These are phyloP conservation scores for Pipistrellus nathusii DNA, from an alignment of 2,797 vertebrate genomes.

Conservation along the genomic window DNA sequence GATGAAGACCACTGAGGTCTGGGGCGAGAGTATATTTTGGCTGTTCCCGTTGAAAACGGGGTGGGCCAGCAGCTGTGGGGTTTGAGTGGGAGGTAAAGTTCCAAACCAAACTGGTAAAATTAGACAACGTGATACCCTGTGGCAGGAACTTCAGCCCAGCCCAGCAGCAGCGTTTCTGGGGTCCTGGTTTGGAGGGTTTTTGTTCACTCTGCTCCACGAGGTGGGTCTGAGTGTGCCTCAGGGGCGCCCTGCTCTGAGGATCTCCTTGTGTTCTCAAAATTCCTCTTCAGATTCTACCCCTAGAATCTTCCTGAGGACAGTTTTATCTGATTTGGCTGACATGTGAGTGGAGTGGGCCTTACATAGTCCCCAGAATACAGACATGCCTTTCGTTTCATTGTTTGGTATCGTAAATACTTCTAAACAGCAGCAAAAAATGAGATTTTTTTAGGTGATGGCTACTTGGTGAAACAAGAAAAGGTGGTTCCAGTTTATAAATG, in stretches of 20 bases:
- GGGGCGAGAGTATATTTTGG: background rate
- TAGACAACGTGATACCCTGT: background rate
- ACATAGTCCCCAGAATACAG: background rate
- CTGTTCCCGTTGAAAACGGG: background rate
- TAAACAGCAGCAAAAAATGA: background rate
- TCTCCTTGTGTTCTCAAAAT: background rate
- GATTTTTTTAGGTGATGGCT: constrained; percentile 2
- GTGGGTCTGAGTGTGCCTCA: too few species aligned
- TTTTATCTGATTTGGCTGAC: background rate
- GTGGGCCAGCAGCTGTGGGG: background rate
- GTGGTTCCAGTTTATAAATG: background rate
- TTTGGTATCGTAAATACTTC: background rate
- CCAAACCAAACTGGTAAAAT: background rate
- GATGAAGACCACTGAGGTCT: background rate
- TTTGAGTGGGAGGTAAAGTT: constrained; percentile 1
- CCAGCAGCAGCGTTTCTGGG: background rate
- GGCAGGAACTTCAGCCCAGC: background rate
- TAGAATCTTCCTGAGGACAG: background rate
- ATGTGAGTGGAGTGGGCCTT: background rate
- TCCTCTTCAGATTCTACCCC: background rate
- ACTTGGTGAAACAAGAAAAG: background rate
- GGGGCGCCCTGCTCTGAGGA: background rate
- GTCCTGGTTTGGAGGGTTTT: background rate
- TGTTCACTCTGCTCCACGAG: background rate
- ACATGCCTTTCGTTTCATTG: background rate